Base-by-base conservation (phyloP, 1,140 invertebrate species). In the Hypothenemus hampei region DNA sequence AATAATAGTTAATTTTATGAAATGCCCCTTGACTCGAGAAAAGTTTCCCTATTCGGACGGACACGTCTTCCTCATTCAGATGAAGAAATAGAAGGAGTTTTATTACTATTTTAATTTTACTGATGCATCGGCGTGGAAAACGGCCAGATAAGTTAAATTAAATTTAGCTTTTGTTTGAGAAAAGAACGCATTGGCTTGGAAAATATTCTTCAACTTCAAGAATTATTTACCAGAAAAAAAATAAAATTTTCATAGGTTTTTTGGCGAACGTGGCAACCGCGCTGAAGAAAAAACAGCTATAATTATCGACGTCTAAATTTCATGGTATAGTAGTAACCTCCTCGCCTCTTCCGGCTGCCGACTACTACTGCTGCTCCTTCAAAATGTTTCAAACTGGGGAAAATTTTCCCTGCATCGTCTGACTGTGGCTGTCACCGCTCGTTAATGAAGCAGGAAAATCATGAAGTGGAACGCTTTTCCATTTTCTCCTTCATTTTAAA, bases 101-200 rank as follows among this genome's bases (percentile, higher is more conserved):
- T 64, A 64, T 66, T 66, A 60, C 63, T 64, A 60, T 65, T 65
- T 65, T 60, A 65, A 65, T 65, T 64, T 62, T 44, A 50, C 3
- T 3, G 35, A 57, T 41, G 60, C 64, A 58, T 19, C 58, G 57
- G 58, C 43, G 52, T 64, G 64, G 59, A 64, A 65, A 57, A 48
- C 51, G 43, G 43, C n/a, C 48, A 52, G 64, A 65, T 65, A 64
- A 65, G 51, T 55, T 39, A 53, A 62, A 60, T 60, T 59, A 52
- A 36, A 60, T 58, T 57, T 21, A 57, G n/a, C n/a, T n/a, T n/a
- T n/a, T n/a, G n/a, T n/a, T n/a, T n/a, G n/a, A n/a, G n/a, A n/a
- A n/a, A n/a, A n/a, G n/a, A n/a, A n/a, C n/a, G n/a, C n/a, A n/a
- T n/a, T n/a, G n/a, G n/a, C n/a, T n/a, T n/a, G n/a, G n/a, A n/a